Conservation (phyloP, 1,140 invertebrate genomes). For the Homalodisca vitripennis region DNA sequence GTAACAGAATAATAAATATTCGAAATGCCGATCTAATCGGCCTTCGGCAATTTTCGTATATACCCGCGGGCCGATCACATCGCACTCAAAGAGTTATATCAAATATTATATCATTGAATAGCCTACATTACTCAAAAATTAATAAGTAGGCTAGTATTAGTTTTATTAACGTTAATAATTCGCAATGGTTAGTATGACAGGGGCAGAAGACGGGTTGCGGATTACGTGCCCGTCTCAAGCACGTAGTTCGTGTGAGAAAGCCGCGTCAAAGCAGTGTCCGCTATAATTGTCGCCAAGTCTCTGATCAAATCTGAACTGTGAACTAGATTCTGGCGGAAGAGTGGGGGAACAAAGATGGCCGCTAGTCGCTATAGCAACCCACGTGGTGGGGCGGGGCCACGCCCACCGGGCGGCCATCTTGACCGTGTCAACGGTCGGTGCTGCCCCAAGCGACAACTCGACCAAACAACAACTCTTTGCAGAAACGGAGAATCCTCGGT, state of each 20-base stretch:
- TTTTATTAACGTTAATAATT: too few relatives aligned
- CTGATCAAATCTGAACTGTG: slow-evolving; percentile 10
- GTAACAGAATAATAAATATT: too few relatives aligned
- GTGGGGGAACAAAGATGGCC: slow-evolving; percentile 6
- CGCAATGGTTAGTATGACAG: too few relatives aligned
- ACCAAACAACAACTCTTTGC: slow-evolving; percentile 10
- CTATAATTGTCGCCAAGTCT: neutral
- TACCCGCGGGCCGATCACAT: too few relatives aligned
- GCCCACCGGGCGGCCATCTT: slow-evolving; percentile 11
- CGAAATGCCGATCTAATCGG: too few relatives aligned
- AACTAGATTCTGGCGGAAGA: neutral
- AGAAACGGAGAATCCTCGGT: neutral
- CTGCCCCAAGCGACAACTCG: neutral
- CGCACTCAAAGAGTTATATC: too few relatives aligned
- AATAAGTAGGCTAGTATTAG: too few relatives aligned
- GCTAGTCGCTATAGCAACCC: slow-evolving; percentile 4
- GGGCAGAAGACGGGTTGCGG: too few relatives aligned
- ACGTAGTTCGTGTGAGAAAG: neutral
- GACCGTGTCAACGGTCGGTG: neutral
- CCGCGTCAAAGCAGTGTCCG: neutral
- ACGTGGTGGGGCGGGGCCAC: slow-evolving; percentile 12
- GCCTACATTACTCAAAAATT: too few relatives aligned
- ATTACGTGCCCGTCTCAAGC: too few relatives aligned
- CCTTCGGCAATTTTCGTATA: too few relatives aligned
- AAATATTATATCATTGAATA: too few relatives aligned